Evolutionary conservation across 2,888 invertebrate genomes (phyloP).

Genomic region (Patella ulyssiponensis): DNA sequence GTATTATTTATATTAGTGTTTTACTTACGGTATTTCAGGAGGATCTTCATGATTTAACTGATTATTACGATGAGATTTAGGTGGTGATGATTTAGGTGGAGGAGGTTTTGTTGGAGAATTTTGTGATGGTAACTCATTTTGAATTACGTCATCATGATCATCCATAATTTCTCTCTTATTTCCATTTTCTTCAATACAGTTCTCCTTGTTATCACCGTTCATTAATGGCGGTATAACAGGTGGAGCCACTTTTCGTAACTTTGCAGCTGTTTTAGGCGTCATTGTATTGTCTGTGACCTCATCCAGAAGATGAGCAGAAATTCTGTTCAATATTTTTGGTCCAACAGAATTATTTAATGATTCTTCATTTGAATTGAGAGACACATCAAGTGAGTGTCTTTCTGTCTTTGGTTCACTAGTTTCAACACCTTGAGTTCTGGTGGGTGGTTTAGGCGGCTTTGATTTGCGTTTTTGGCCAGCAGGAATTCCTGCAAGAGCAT

Average conservation of each 20-base stretch:
- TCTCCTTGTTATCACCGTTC: not conserved
- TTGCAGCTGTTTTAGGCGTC: conserved; percentile 1
- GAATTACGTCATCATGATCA: conserved; percentile 15
- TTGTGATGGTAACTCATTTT: not conserved
- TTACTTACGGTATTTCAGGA: conserved; percentile 10
- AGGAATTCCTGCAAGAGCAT: not conserved
- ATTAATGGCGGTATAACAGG: conserved; percentile 20
- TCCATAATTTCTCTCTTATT: conserved; percentile 28
- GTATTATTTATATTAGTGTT: not conserved
- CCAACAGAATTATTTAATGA: conserved; percentile 1
- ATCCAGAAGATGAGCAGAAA: conserved; percentile 6
- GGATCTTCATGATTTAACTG: not conserved
- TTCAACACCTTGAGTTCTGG: not conserved
- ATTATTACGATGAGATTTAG: conserved; percentile 18
- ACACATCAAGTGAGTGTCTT: not conserved
- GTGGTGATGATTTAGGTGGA: conserved; percentile 37
- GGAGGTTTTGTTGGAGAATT: conserved; percentile 38
- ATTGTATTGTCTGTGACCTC: not conserved
- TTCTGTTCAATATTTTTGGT: not conserved
- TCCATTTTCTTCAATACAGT: conserved; percentile 19
- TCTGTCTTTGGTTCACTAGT: not conserved
- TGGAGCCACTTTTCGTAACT: conserved; percentile 26
- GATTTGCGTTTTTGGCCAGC: not conserved
- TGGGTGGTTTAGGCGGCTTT: not conserved
- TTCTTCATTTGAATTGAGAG: not conserved